Base-by-base conservation (phyloP, 92 coral and sea anemone species). In the Micromussa lordhowensis region DNA sequence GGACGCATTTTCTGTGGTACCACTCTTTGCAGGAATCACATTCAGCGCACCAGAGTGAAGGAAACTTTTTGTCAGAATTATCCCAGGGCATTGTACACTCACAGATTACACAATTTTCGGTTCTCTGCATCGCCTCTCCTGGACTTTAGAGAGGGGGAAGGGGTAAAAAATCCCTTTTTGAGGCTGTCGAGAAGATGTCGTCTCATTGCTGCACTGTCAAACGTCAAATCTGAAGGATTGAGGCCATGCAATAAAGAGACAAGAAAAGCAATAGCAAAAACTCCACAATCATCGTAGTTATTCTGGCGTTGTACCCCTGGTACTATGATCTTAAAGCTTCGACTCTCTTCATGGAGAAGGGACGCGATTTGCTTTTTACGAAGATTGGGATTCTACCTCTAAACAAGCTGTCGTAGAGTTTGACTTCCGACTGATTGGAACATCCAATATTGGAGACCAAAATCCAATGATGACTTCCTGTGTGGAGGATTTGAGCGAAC, bases 391-490 rank as follows among this genome's bases (percentile, higher is more conserved):
- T 70, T 29, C 74, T 28, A 0, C 91, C 91, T 9, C 24, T 15
- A 48, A 72, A 84, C 68, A 84, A 30, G 75, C 93, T 90, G 91
- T 90, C 93, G 79, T 68, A 90, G 3, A 85, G 53, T 34, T 90
- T 86, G 8, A 90, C 74, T 36, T 78, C 63, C 19, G 79, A 77
- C 18, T n/a, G 59, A 22, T 32, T 44, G 10, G 32, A 35, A 44
- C 94, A 91, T 22, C 89, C 89, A 26, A 82, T 64, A 48, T 75
- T 83, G 48, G 78, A 34, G n/a, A 84, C 82, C 35, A 77, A 75
- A 18, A 91, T 82, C 92, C 94, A 91, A 70, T 91, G 92, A 72
- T 82, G 58, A 11, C 73, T 19, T 24, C 92, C 94, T 17, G 94
- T 91, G 58, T 91, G 82, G 3, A 91, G 86, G 72, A 91, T 79